A percentile compares a stretch with the other conserved stretches of the same genome.
Conservation (phyloP, 2,797 vertebrate species). For the Ammospiza maritima region DNA sequence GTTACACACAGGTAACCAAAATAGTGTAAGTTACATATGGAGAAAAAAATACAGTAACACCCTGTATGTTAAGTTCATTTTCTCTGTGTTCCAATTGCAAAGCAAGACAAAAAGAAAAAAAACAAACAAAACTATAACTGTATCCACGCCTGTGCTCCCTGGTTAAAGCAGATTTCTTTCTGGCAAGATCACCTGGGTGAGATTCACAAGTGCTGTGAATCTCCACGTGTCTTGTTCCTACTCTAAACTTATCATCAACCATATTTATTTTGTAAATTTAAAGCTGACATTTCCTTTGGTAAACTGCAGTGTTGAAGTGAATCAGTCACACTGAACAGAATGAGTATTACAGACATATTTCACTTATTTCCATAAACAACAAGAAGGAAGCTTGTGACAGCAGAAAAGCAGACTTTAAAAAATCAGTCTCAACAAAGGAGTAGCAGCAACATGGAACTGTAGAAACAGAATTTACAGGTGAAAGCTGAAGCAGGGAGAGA, state of each 20-base stretch:
- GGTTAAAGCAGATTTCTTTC: not conserved
- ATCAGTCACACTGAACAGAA: slow-evolving; percentile 9
- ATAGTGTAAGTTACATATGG: not conserved
- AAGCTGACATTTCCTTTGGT: not conserved
- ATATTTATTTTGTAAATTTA: slow-evolving; percentile 36
- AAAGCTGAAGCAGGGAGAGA: not conserved
- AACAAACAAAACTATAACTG: not conserved
- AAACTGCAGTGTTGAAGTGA: not conserved
- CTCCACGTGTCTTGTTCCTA: not conserved
- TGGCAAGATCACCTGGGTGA: slow-evolving; percentile 7
- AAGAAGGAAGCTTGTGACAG: not conserved
- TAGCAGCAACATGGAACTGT: not conserved
- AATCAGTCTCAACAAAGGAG: not conserved
- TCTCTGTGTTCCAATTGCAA: not conserved
- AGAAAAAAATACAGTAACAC: not conserved
- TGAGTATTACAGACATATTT: not conserved
- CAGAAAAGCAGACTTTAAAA: not conserved
- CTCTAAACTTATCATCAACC: not conserved
- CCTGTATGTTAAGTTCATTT: not conserved
- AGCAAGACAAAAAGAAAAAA: not conserved
- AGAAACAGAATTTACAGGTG: not conserved
- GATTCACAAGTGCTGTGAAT: not conserved
- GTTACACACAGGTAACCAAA: not conserved
- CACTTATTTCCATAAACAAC: not conserved
- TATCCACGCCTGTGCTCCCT: not conserved